phyloP scores from a whole-genome alignment of 2,797 vertebrate species.

The Threskiornis aethiopicus region DNA sequence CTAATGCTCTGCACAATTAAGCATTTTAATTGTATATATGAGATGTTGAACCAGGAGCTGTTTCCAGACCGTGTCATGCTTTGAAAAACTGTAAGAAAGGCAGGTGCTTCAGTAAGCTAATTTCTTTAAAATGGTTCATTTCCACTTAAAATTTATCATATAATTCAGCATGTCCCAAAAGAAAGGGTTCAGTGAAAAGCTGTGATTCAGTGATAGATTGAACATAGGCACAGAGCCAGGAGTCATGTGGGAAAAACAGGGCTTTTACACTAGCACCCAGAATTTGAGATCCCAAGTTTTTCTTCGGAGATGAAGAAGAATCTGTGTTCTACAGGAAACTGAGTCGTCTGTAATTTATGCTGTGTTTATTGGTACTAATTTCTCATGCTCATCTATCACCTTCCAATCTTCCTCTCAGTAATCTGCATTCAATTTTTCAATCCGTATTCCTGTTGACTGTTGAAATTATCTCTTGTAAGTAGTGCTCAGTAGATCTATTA shows the following conservation, averaged over 20 bases:
- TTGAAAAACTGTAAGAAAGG: neutral
- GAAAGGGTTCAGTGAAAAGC: neutral
- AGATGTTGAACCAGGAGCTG: neutral
- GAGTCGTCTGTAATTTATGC: neutral
- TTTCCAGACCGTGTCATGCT: neutral
- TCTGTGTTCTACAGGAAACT: neutral
- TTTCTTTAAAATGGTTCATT: neutral
- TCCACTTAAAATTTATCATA: neutral
- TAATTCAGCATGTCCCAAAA: neutral
- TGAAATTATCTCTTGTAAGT: neutral
- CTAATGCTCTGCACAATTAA: conserved; percentile 11
- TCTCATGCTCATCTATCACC: neutral
- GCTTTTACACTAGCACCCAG: neutral
- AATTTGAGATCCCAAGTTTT: neutral
- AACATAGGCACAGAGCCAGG: neutral
- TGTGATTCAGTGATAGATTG: neutral
- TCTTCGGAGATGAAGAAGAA: neutral
- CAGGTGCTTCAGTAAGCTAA: neutral
- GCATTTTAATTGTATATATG: neutral
- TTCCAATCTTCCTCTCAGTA: neutral
- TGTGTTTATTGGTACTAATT: conserved; percentile 12
- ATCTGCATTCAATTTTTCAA: neutral
- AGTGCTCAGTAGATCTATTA: neutral
- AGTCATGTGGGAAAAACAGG: neutral
- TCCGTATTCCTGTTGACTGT: neutral